Base-by-base conservation (phyloP, 2,888 invertebrate genomes). In the Melangyna quadrimaculata region DNA sequence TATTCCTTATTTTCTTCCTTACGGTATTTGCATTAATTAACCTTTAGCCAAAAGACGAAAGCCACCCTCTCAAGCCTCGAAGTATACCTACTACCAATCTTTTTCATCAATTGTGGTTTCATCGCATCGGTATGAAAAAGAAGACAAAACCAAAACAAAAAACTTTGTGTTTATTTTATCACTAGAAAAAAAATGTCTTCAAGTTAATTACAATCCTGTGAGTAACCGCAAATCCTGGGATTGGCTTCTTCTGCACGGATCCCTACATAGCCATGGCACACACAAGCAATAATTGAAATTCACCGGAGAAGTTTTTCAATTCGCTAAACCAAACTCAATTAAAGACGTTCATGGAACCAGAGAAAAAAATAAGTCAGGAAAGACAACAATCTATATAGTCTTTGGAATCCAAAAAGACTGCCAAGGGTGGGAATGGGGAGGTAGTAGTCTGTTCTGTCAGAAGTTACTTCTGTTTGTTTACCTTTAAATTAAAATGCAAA, bases 231-330 rank as follows among this genome's bases (percentile, higher is more conserved):
- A 86, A 86, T 86, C 86, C 81, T 69, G 27, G 69, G 57, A 72
- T 73, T 73, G 69, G 63, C 77, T 69, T 78, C 86, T 73, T 86
- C 69, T 35, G 86, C 77, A 80, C 80, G 80, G 35, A 75, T 37
- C 61, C 35, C 19, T 19, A 27, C 65, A 63, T 55, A 75, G 24
- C 63, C 73, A 73, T 55, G 51, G 57, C 61, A 35, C 65, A 70
- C 51, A 40, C 48, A 40, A 73, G 77, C 63, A 86, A 81, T 86
- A 86, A 81, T 86, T 86, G 86, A 86, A 86, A 86, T 86, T 86
- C 86, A 86, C 86, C 86, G 86, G 81, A 81, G 86, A 86, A 86
- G 86, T 86, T 86, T 86, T 86, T 86, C 86, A 86, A 86, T 86
- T 86, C 86, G 86, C 81, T 67, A 51, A 32, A 43, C 65, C 80